These are phyloP conservation scores for Scrobipalpa costella DNA, from an alignment of 2,888 invertebrate species.

Conservation along the genomic window DNA sequence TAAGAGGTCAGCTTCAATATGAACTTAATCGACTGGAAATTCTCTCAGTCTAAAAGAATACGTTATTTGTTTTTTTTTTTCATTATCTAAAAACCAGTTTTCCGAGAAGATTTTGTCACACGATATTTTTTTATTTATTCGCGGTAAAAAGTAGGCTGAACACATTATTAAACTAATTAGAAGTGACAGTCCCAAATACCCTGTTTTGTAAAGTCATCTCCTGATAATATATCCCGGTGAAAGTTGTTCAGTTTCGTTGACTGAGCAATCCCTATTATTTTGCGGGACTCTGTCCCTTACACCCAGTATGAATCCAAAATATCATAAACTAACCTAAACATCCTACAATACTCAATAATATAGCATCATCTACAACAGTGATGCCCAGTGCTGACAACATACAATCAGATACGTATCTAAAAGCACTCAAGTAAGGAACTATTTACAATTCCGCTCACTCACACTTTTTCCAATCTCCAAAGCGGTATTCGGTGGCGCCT, in stretches of 20 bases:
- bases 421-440: background rate
- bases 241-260: too few species aligned
- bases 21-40: slow-evolving; percentile 5
- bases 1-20: slow-evolving; percentile 1
- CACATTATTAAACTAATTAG: too few species aligned
- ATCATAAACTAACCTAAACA: background rate
- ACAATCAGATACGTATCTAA: background rate
- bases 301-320: too few species aligned
- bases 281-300: too few species aligned
- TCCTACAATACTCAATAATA: background rate
- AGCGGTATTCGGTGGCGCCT: slow-evolving; percentile 49
- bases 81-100: too few species aligned
- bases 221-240: too few species aligned
- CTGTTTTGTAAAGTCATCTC: too few species aligned
- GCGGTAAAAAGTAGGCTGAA: too few species aligned
- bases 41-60: background rate
- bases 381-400: background rate
- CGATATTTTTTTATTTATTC: too few species aligned
- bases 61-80: background rate
- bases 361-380: background rate
- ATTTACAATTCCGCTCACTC: slow-evolving; percentile 31
- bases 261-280: too few species aligned
- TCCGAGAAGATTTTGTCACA: too few species aligned
- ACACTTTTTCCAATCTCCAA: slow-evolving; percentile 43
- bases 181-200: too few species aligned